Evolutionary conservation across 2,888 invertebrate genomes (phyloP), one percentile per base, ranked within the genome.

Genomic region (Drosophila hawaiiensis): DNA sequence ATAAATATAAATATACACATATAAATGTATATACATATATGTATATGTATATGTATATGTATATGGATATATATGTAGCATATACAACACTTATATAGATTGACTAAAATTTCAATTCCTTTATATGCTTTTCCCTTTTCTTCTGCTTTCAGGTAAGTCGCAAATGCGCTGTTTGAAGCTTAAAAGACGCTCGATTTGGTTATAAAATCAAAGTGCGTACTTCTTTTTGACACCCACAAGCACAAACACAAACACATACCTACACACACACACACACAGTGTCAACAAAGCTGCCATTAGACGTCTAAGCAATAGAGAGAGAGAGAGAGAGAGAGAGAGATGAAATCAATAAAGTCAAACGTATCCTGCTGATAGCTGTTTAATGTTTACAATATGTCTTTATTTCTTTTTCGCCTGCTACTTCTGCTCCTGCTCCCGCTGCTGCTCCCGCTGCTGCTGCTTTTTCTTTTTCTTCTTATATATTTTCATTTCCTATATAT

Each of bases 301-400:
- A 71, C 54, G 78, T 77, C 52, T 59, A 33, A 41, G 41, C 41
- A n/a, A 47, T 49, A 55, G 43, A 47, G 37, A 37, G 37, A 35
- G 59, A n/a, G n/a, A n/a, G n/a, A n/a, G n/a, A 55, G 43, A 47
- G 37, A 37, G 37, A 39, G 37, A 53, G 73, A 74, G 89, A 81
- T 90, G 87, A 83, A 86, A 86, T 86, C 85, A 86, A 86, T 86
- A 90, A 86, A 90, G 87, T 81, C 76, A 72, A 90, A 77, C 84
- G 89, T 86, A 86, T 86, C 91, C 89, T 81, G 81, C 89, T 90
- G 85, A 86, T 86, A 86, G 89, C 85, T 89, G 91, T 81, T 90
- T 89, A 86, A 90, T 86, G 91, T 89, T 86, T 91, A 86, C 86
- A 86, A 89, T 90, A 89, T 89, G 89, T 86, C 86, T 90, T 84